Base-by-base conservation (phyloP, 2,888 invertebrate species). In the Acanthosepion pharaonis region DNA sequence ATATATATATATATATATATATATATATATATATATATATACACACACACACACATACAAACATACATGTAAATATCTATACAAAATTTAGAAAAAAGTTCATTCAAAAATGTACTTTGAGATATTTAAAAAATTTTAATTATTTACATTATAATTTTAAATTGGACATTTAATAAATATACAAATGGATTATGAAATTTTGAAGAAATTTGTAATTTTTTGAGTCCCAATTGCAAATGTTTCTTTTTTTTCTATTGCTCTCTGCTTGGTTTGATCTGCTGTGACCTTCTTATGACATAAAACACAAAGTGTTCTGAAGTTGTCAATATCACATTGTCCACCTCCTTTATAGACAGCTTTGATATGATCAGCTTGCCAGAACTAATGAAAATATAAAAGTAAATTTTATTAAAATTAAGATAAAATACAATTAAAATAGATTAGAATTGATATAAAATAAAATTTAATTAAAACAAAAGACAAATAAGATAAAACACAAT, bases 291-390 rank as follows among this genome's bases (percentile, higher is more conserved):
- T 96, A 94, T 97, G 97, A 95, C 97, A 97, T 11, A 96, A 94
- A 0, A 96, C 96, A 95, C 97, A 97, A 94, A 97, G 95, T 6
- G 97, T 97, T 20, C 97, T 95, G 94, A 97, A 96, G 95, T 97
- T 97, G 96, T 97, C 97, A 91, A 97, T 96, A 95, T 97, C 97
- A 96, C 97, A 97, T 95, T 96, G 96, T 9, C 97, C 97, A 15
- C 97, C 97, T 53, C 97, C 97, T 91, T 96, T 96, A 95, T 96
- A 96, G 53, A 97, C 97, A 0, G 97, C 96, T 11, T 95, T 95
- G 91, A 97, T 97, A 95, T 97, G 97, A 95, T 97, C 97, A 64
- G 96, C 97, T 94, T 97, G 97, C 97, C 97, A 97, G 94, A 97
- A 97, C 97, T 97, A 95, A 94, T 94, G 95, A 94, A 94, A 94